Evolutionary conservation across 2,888 invertebrate genomes (phyloP).

Genomic region (Tortrix viridana): DNA sequence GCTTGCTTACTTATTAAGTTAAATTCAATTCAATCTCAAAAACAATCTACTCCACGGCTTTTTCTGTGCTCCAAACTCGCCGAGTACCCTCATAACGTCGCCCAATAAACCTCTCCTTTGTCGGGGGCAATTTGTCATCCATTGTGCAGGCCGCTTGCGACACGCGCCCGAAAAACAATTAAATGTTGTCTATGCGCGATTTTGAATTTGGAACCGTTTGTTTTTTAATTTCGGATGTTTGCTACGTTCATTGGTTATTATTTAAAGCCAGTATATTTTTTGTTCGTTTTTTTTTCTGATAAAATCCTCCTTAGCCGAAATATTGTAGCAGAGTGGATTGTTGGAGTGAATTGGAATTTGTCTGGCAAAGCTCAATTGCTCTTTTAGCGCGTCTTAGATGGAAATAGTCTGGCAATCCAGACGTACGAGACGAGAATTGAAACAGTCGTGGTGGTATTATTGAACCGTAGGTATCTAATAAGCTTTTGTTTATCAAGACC

Average conservation of each 20-base stretch:
- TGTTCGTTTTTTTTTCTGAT: not conserved
- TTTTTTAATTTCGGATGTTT: not conserved
- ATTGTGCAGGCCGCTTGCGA: conserved; percentile 17
- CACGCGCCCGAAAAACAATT: conserved; percentile 38
- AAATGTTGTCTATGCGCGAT: conserved; percentile 30
- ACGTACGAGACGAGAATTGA: too few relatives aligned
- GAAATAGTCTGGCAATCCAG: too few relatives aligned
- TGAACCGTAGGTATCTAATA: too few relatives aligned
- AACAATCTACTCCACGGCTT: not conserved
- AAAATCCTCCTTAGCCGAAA: too few relatives aligned
- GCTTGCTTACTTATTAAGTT: too few relatives aligned
- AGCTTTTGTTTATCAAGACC: too few relatives aligned
- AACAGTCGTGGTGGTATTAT: too few relatives aligned
- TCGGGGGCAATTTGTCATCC: conserved; percentile 26
- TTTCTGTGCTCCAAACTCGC: conserved; percentile 5
- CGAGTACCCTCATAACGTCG: conserved; percentile 28
- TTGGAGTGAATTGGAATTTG: too few relatives aligned
- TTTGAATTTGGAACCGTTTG: conserved; percentile 30
- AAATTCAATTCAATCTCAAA: not conserved
- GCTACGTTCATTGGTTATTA: not conserved
- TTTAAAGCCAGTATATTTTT: not conserved
- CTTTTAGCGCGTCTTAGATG: too few relatives aligned
- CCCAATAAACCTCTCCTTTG: conserved; percentile 29
- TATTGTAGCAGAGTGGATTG: too few relatives aligned
- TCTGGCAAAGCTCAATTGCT: too few relatives aligned